Conservation (phyloP, 2,888 invertebrate species). For the Physocephala rufipes region DNA sequence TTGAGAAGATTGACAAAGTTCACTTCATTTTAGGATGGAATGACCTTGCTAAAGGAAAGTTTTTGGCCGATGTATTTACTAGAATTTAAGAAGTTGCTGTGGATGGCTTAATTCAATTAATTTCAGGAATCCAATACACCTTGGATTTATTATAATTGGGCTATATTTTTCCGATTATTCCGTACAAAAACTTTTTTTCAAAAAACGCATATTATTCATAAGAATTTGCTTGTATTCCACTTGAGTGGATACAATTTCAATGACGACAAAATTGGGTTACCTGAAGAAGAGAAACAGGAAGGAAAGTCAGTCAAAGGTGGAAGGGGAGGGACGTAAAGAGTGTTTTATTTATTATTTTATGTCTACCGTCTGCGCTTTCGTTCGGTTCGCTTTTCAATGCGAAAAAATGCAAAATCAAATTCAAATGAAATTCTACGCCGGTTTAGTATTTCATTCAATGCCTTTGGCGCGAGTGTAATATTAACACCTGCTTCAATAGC, state of each 20-base stretch:
- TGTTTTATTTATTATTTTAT: neutral
- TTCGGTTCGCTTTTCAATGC: slow-evolving; percentile 1
- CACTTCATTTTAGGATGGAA: too few species aligned
- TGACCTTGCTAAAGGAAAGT: too few species aligned
- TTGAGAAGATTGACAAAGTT: too few species aligned
- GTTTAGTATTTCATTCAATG: slow-evolving; percentile 18
- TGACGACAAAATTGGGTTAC: slow-evolving; percentile 1
- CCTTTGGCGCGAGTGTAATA: neutral
- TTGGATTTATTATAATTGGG: too few species aligned
- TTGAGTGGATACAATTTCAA: neutral
- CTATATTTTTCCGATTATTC: too few species aligned
- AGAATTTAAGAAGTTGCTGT: too few species aligned
- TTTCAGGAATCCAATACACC: too few species aligned
- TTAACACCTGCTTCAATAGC: neutral
- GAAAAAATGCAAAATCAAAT: slow-evolving; percentile 11
- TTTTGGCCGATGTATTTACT: too few species aligned
- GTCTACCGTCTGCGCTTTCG: neutral
- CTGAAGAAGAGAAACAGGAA: neutral
- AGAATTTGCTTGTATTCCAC: too few species aligned
- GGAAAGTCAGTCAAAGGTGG: neutral
- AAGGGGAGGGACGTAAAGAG: neutral
- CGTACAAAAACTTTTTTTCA: too few species aligned
- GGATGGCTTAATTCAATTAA: too few species aligned
- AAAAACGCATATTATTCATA: too few species aligned
- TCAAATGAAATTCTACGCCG: slow-evolving; percentile 28